A percentile compares a stretch with the other conserved stretches of the same genome.
Evolutionary conservation across 2,113 vertebrate species (phyloP).

Genomic region (Gallinago jamesoni): DNA sequence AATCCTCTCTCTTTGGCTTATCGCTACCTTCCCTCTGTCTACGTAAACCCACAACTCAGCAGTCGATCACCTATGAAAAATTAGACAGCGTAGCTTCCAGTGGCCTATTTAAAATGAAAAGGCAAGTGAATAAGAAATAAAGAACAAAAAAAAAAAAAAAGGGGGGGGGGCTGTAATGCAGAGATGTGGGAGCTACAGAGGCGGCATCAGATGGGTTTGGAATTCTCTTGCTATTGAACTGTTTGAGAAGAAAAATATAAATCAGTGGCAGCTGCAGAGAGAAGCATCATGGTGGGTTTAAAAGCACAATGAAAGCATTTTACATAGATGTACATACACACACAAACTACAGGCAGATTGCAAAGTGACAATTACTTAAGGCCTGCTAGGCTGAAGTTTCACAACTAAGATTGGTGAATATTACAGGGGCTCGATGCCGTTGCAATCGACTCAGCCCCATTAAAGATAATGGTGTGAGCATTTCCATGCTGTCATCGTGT

Average conservation of each 20-base stretch:
- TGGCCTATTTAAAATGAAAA: slow-evolving; percentile 75
- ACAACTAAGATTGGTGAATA: slow-evolving; percentile 58
- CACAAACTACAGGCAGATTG: slow-evolving; percentile 23
- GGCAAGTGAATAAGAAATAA: slow-evolving; percentile 47
- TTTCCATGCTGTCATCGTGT: slow-evolving; percentile 63
- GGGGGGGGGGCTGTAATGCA: not conserved
- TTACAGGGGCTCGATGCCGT: slow-evolving; percentile 44
- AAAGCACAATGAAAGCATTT: slow-evolving; percentile 26
- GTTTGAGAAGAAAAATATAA: not conserved
- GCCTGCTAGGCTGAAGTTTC: slow-evolving; percentile 54
- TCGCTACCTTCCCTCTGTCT: slow-evolving; percentile 83
- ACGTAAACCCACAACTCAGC: slow-evolving; percentile 76
- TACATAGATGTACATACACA: not conserved
- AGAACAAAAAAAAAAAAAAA: not conserved
- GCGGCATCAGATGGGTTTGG: not conserved
- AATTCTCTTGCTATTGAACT: slow-evolving; percentile 30
- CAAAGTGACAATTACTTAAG: slow-evolving; percentile 53
- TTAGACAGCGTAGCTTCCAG: slow-evolving; percentile 60
- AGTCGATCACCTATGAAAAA: slow-evolving; percentile 81
- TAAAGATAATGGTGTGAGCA: slow-evolving; percentile 57
- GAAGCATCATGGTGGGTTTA: slow-evolving; percentile 3
- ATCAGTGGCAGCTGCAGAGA: slow-evolving; percentile 8
- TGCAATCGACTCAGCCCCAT: slow-evolving; percentile 48
- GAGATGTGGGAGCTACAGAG: slow-evolving; percentile 14
- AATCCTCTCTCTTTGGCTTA: slow-evolving; percentile 76